Percentiles rank a stretch among this genome's conserved stretches.
Evolutionary conservation across 2,888 invertebrate species (phyloP).

Genomic region (Cyaniris semiargus): DNA sequence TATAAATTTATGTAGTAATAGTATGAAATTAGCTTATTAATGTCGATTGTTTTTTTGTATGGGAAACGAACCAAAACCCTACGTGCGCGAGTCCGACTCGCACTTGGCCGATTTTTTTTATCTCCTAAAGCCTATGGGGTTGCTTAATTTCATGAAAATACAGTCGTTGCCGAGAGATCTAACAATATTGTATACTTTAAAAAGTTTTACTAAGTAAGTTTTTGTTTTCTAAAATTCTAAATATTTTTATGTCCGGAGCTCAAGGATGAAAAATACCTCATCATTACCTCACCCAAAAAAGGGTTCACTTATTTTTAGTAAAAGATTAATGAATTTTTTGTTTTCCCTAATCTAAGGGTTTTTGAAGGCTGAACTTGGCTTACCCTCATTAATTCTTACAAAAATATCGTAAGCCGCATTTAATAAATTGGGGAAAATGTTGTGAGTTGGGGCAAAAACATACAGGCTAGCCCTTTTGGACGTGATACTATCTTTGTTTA

Average conservation of each 20-base stretch:
- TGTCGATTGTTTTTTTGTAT: too few relatives aligned
- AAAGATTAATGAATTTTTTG: background rate
- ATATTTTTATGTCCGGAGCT: background rate
- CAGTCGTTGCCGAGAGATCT: too few relatives aligned
- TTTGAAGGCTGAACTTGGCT: background rate
- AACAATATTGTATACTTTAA: too few relatives aligned
- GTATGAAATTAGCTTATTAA: too few relatives aligned
- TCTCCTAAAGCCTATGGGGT: too few relatives aligned
- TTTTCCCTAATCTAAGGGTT: background rate
- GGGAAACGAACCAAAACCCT: too few relatives aligned
- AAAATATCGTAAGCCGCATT: background rate
- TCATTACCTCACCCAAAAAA: background rate
- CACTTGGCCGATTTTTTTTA: too few relatives aligned
- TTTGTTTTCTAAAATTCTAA: background rate
- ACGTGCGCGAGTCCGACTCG: too few relatives aligned
- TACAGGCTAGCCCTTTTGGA: background rate
- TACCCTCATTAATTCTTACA: background rate
- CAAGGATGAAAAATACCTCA: background rate
- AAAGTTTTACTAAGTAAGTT: too few relatives aligned
- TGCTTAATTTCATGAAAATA: too few relatives aligned
- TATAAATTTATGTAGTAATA: too few relatives aligned
- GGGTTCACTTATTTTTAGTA: background rate
- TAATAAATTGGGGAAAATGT: background rate
- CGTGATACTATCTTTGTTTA: background rate
- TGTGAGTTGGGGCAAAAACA: background rate